Percentiles rank a stretch among this genome's conserved stretches.
phyloP scores from a whole-genome alignment of 2,113 vertebrate genomes.

The Montifringilla adamsi region DNA sequence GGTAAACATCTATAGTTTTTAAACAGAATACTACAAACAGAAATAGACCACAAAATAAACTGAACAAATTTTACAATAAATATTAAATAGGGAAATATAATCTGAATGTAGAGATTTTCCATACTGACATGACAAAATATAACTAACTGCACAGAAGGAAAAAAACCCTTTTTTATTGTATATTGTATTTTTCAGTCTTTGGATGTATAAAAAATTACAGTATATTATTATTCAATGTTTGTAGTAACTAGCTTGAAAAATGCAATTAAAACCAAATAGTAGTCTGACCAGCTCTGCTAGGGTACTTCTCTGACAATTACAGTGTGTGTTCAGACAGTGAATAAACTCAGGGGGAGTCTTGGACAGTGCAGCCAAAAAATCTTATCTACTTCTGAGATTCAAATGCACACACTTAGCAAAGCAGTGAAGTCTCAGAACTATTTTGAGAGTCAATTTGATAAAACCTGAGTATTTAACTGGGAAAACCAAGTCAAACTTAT shows the following conservation, averaged over 20 bases:
- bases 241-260: neutral
- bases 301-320: neutral
- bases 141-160: neutral
- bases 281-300: neutral
- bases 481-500: neutral
- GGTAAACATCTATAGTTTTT: neutral
- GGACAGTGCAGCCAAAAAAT: neutral
- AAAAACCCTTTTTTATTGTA: neutral
- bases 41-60: neutral
- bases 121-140: neutral
- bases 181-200: neutral
- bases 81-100: neutral
- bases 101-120: neutral
- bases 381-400: neutral
- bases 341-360: neutral
- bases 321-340: neutral
- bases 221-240: neutral
- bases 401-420: neutral
- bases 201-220: neutral
- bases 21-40: neutral
- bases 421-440: neutral
- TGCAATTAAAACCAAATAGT: neutral
- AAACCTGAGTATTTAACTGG: neutral
- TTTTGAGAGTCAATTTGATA: neutral
- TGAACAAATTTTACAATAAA: neutral